Evolutionary conservation across 2,888 invertebrate species (phyloP).

Genomic region (Taphrorychus bicolor): DNA sequence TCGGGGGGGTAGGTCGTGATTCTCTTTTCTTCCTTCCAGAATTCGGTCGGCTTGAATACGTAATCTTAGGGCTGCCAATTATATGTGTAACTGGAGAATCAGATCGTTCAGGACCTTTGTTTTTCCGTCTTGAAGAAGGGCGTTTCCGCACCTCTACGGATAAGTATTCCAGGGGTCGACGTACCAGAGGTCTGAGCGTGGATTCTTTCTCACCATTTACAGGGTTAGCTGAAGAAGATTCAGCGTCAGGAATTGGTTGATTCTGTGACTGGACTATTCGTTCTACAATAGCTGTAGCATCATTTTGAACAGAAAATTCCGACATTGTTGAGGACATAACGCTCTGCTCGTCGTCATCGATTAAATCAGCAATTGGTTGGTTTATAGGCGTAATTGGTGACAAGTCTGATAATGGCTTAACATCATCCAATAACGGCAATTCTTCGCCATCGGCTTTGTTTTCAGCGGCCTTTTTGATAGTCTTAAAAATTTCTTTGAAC

Average conservation of each 20-base stretch:
- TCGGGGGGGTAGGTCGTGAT: not conserved
- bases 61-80: constrained; percentile 68
- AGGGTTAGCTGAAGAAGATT: constrained; percentile 42
- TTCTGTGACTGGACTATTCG: constrained; percentile 61
- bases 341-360: constrained; percentile 76
- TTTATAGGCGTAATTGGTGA: constrained; percentile 74
- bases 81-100: constrained; percentile 72
- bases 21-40: constrained; percentile 58
- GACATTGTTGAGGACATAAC: constrained; percentile 79
- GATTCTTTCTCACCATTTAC: constrained; percentile 57
- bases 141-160: constrained; percentile 71
- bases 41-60: constrained; percentile 64
- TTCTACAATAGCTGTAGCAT: constrained; percentile 68
- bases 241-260: constrained; percentile 53
- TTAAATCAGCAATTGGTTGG: constrained; percentile 63
- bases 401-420: constrained; percentile 60
- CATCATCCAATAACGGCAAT: constrained; percentile 74
- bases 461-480: constrained; percentile 82
- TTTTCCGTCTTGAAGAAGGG: constrained; percentile 72
- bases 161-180: constrained; percentile 78
- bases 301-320: constrained; percentile 73
- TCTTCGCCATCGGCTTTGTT: constrained; percentile 83
- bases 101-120: constrained; percentile 68
- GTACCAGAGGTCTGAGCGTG: constrained; percentile 70
- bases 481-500: constrained; percentile 84